Conservation (phyloP, 2,797 vertebrate genomes). For the Xyrichtys novacula region DNA sequence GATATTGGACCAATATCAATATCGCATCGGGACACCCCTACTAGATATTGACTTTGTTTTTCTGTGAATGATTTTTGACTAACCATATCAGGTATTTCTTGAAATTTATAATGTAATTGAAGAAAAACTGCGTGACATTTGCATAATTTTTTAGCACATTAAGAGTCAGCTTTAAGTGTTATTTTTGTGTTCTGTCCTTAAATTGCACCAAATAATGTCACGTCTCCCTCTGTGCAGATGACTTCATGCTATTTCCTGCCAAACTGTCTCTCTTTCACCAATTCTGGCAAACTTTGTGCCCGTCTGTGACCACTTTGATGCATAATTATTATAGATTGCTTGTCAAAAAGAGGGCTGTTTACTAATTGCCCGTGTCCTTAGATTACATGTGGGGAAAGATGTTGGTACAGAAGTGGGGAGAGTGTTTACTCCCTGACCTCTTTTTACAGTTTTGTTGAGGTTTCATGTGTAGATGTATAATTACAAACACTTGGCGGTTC, state of each 20-base stretch:
- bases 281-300: conserved; percentile 20
- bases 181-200: not conserved
- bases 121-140: not conserved
- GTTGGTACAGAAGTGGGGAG: conserved; percentile 15
- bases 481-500: conserved; percentile 20
- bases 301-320: conserved; percentile 28
- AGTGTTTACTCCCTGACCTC: conserved; percentile 2
- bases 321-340: conserved; percentile 61
- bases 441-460: conserved; percentile 7
- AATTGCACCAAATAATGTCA: not conserved
- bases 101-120: not conserved
- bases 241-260: conserved; percentile 1
- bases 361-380: conserved; percentile 56
- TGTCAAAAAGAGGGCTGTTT: conserved; percentile 46
- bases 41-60: conserved; percentile 36
- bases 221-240: not conserved
- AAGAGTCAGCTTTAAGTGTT: not conserved
- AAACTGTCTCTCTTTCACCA: conserved; percentile 13
- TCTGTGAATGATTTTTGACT: conserved; percentile 40
- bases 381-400: conserved; percentile 38
- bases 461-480: conserved; percentile 3
- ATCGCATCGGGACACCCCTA: too few species aligned
- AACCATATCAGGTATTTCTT: conserved; percentile 19
- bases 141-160: not conserved
- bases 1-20: too few species aligned